phyloP scores from a whole-genome alignment of 2,888 invertebrate species.

The Lasioglossum lativentre region DNA sequence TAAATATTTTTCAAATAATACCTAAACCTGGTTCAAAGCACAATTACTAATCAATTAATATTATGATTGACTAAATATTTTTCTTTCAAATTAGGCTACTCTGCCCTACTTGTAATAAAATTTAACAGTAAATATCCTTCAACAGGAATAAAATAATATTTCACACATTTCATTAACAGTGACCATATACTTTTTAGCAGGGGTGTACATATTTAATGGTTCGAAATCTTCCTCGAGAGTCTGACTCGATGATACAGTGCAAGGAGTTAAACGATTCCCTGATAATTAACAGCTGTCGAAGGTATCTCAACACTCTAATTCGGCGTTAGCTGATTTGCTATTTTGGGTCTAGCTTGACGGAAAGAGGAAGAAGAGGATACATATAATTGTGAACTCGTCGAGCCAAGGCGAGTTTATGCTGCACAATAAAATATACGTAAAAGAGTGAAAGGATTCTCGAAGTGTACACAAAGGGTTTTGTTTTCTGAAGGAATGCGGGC shows the following conservation, averaged over 20 bases:
- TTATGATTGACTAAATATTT: too few species aligned
- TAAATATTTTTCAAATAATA: too few species aligned
- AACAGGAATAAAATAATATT: too few species aligned
- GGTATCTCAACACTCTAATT: background rate
- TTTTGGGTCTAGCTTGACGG: background rate
- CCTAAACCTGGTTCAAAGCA: too few species aligned
- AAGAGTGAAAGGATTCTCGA: conserved; percentile 4
- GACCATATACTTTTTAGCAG: too few species aligned
- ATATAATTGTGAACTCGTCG: background rate
- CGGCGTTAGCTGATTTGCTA: background rate
- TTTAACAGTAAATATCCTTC: too few species aligned
- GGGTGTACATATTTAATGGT: too few species aligned
- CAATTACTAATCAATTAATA: too few species aligned
- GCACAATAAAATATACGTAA: background rate
- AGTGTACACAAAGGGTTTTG: background rate
- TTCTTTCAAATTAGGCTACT: too few species aligned
- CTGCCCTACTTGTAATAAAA: too few species aligned
- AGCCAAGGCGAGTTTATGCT: background rate
- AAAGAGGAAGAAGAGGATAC: background rate
- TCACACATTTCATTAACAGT: too few species aligned
- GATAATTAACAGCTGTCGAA: background rate
- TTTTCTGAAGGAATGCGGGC: conserved; percentile 1
- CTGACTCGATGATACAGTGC: background rate
- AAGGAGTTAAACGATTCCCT: background rate
- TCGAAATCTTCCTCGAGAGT: too few species aligned